Conservation (phyloP, 2,888 invertebrate species). For the Cheiracanthium punctorium region DNA sequence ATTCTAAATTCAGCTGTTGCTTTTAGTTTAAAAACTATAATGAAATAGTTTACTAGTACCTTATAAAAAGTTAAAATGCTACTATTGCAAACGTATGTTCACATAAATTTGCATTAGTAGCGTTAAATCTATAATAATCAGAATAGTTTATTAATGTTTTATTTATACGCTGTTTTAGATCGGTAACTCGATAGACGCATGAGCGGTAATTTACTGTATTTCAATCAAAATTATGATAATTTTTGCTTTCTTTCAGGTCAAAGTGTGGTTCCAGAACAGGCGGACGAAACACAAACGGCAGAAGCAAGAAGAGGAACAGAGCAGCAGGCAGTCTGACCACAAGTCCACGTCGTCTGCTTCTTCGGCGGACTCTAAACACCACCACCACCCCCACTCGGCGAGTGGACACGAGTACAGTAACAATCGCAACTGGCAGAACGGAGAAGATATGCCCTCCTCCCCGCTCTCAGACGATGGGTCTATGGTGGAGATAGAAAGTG, state of each 20-base stretch:
- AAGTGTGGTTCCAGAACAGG: slow-evolving; percentile 73
- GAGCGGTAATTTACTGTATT: too few species aligned
- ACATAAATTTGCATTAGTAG: too few species aligned
- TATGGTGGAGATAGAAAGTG: slow-evolving; percentile 68
- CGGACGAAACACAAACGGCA: slow-evolving; percentile 72
- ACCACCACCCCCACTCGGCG: slow-evolving; percentile 36
- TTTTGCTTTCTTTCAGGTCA: slow-evolving; percentile 51
- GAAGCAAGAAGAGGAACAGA: slow-evolving; percentile 71
- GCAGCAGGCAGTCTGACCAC: slow-evolving; percentile 45
- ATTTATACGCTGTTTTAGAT: too few species aligned
- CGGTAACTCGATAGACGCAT: too few species aligned
- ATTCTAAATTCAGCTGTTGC: too few species aligned
- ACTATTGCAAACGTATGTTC: too few species aligned
- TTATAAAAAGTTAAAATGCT: too few species aligned
- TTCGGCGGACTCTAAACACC: slow-evolving; percentile 34
- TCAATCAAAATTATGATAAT: too few species aligned
- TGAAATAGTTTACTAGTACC: too few species aligned
- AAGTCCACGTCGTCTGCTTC: slow-evolving; percentile 32
- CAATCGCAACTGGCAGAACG: slow-evolving; percentile 34
- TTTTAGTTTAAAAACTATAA: too few species aligned
- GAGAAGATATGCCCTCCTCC: slow-evolving; percentile 49
- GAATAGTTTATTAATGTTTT: too few species aligned
- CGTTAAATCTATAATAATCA: too few species aligned
- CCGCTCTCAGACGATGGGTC: slow-evolving; percentile 62
- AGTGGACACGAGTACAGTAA: slow-evolving; percentile 14